Evolutionary conservation across 2,797 vertebrate genomes (phyloP).

Genomic region (Danio aesculapii): DNA sequence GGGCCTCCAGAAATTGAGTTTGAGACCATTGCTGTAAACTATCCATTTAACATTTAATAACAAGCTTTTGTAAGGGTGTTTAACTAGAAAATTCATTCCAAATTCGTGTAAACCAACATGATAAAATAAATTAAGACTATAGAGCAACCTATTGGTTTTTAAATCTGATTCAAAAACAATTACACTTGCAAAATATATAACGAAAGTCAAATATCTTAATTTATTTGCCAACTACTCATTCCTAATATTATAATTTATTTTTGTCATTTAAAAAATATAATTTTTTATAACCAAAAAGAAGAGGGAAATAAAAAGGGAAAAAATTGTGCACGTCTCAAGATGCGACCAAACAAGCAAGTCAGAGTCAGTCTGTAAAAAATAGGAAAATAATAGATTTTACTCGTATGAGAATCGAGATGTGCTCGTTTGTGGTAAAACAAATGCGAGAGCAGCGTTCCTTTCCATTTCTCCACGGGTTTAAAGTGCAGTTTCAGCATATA

Average conservation of each 20-base stretch:
- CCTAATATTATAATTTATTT: conserved; percentile 4
- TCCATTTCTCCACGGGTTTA: conserved; percentile 27
- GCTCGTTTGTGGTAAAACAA: conserved; percentile 17
- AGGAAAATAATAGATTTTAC: conserved; percentile 48
- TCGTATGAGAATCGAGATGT: conserved; percentile 28
- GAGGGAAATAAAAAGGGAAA: not conserved
- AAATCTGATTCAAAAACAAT: conserved; percentile 15
- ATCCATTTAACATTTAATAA: no score
- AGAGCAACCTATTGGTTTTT: not conserved
- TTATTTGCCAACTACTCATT: not conserved
- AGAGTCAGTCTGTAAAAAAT: conserved; percentile 38
- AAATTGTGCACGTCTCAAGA: conserved; percentile 16
- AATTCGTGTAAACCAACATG: not conserved
- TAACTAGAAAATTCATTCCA: not conserved
- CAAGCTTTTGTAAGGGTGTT: not conserved
- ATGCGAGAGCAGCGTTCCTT: conserved; percentile 34
- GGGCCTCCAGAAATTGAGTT: no score
- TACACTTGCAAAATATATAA: conserved; percentile 26
- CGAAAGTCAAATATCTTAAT: not conserved
- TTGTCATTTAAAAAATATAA: conserved; percentile 43
- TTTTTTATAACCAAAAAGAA: conserved; percentile 3
- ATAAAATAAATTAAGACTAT: not conserved
- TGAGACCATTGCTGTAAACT: no score
- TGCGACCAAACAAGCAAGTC: conserved; percentile 21
- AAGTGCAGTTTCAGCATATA: conserved; percentile 54